A percentile compares a stretch with the other conserved stretches of the same genome.
These are phyloP conservation scores for Nibea coibor DNA, from an alignment of 2,113 vertebrate genomes.

Conservation along the genomic window DNA sequence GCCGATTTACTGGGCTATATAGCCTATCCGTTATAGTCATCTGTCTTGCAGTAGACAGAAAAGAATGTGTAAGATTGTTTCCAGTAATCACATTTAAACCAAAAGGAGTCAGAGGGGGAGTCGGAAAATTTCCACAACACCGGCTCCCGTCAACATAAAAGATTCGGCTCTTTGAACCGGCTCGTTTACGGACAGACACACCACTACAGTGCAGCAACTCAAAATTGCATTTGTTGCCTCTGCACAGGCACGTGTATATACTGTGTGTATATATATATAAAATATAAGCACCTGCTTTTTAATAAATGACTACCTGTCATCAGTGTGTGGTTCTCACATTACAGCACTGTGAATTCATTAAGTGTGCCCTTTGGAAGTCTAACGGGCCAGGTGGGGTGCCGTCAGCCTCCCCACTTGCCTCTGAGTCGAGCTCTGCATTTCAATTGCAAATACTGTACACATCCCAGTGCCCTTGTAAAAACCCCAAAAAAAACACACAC, in stretches of 20 bases:
- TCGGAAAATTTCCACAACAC: too few relatives aligned
- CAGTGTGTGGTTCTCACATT: constrained; percentile 57
- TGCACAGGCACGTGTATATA: background rate
- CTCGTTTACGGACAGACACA: too few relatives aligned
- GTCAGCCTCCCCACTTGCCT: constrained; percentile 49
- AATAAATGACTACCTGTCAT: constrained; percentile 66
- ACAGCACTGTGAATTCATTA: constrained; percentile 73
- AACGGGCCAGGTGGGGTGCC: constrained; percentile 67
- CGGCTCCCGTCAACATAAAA: too few relatives aligned
- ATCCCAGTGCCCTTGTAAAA: constrained; percentile 54
- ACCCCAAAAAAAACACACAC: constrained; percentile 1
- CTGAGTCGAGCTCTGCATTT: constrained; percentile 57
- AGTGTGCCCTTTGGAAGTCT: constrained; percentile 73
- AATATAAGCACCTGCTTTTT: constrained; percentile 47
- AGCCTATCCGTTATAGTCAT: too few relatives aligned
- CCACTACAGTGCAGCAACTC: background rate
- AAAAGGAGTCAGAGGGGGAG: too few relatives aligned
- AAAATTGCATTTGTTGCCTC: background rate
- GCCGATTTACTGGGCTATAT: too few relatives aligned
- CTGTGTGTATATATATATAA: too few relatives aligned
- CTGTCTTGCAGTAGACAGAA: too few relatives aligned
- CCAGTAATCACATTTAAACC: too few relatives aligned
- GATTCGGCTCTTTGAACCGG: too few relatives aligned
- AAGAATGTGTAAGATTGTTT: too few relatives aligned
- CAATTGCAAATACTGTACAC: constrained; percentile 71